Evolutionary conservation across 2,888 invertebrate species (phyloP).

Genomic region (Parnassius smintheus): DNA sequence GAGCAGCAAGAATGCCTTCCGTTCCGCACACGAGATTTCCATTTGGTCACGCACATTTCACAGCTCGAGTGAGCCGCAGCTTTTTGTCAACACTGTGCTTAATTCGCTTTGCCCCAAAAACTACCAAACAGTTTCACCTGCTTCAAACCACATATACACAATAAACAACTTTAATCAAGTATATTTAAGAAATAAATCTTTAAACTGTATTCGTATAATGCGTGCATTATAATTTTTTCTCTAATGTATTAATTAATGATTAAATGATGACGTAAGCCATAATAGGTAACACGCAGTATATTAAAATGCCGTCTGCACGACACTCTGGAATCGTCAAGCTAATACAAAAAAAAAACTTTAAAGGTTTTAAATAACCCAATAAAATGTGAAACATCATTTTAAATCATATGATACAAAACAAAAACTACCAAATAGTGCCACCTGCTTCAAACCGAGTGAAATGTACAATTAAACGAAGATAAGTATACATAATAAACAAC

Average conservation of each 20-base stretch:
- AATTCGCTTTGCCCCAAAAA: conserved; percentile 60
- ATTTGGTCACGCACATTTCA: conserved; percentile 56
- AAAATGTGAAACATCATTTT: too few species aligned
- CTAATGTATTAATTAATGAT: too few species aligned
- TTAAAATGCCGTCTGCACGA: too few species aligned
- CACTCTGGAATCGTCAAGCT: too few species aligned
- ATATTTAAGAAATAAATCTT: too few species aligned
- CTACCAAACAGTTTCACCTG: conserved; percentile 37
- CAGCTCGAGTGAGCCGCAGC: conserved; percentile 39
- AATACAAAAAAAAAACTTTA: too few species aligned
- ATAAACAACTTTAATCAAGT: not conserved
- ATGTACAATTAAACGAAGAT: not conserved
- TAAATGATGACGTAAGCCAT: too few species aligned
- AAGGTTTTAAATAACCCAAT: too few species aligned
- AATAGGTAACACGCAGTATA: too few species aligned
- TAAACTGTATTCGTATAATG: too few species aligned
- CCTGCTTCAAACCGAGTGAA: conserved; percentile 34
- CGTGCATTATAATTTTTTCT: too few species aligned
- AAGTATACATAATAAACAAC: not conserved
- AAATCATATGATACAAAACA: conserved; percentile 24
- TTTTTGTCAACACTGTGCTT: conserved; percentile 71
- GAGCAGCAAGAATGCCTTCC: conserved; percentile 63
- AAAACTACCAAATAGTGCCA: conserved; percentile 38
- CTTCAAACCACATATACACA: conserved; percentile 29
- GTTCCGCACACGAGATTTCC: conserved; percentile 72